A percentile compares a stretch with the other conserved stretches of the same genome.
Evolutionary conservation across 2,797 vertebrate species (phyloP).

Genomic region (Hydrophis major): DNA sequence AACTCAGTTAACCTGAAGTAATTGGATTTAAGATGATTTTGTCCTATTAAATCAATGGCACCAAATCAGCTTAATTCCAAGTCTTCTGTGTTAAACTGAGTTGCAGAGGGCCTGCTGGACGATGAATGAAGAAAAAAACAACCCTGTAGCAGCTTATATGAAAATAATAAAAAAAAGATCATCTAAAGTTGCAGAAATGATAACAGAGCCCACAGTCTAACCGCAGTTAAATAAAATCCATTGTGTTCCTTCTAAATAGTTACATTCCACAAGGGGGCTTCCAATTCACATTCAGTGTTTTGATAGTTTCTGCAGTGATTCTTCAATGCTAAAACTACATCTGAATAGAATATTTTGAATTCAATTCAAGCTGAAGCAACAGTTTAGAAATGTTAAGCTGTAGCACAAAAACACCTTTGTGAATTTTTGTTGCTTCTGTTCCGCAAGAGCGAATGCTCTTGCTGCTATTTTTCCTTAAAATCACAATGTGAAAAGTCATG

Average conservation of each 20-base stretch:
- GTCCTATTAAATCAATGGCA: conserved; percentile 31
- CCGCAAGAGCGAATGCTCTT: not conserved
- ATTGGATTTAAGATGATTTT: conserved; percentile 41
- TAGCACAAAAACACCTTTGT: not conserved
- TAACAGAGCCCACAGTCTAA: not conserved
- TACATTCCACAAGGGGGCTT: conserved; percentile 78
- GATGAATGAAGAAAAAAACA: not conserved
- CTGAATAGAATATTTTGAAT: conserved; percentile 3
- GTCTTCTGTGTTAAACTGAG: conserved; percentile 2
- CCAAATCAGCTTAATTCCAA: conserved; percentile 27
- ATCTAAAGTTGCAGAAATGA: not conserved
- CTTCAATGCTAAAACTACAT: conserved; percentile 41
- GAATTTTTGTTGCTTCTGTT: not conserved
- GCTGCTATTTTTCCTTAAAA: not conserved
- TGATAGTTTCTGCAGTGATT: conserved; percentile 42
- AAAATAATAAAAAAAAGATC: not conserved
- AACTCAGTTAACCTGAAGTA: conserved; percentile 35
- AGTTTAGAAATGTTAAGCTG: not conserved
- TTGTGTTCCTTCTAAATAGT: conserved; percentile 29
- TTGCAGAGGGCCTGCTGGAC: not conserved
- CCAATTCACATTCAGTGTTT: conserved; percentile 47
- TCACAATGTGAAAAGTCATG: not conserved
- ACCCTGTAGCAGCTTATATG: not conserved
- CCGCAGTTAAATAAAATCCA: conserved; percentile 38
- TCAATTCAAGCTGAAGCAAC: conserved; percentile 2